Evolutionary conservation across 2,113 vertebrate species (phyloP).

Genomic region (Guaruba guarouba): DNA sequence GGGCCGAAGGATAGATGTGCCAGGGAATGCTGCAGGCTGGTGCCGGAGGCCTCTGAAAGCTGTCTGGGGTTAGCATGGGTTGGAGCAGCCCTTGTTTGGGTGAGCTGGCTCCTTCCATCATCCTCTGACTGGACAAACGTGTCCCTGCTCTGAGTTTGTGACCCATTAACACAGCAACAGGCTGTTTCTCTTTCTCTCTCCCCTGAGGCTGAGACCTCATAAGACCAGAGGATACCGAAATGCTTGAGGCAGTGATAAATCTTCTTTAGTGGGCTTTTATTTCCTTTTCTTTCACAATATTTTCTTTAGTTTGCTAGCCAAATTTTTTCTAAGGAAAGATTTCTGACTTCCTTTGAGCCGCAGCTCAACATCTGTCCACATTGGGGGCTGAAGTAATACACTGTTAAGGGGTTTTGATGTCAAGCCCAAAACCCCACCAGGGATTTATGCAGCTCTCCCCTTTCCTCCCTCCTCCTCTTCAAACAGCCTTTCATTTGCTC

Average conservation of each 20-base stretch:
- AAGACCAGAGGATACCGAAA: slow-evolving; percentile 62
- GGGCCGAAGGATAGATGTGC: neutral
- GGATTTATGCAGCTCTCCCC: slow-evolving; percentile 64
- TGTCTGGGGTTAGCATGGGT: neutral
- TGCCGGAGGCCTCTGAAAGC: neutral
- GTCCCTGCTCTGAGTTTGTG: slow-evolving; percentile 13
- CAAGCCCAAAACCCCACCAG: slow-evolving; percentile 71
- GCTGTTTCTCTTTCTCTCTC: slow-evolving; percentile 39
- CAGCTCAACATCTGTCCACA: slow-evolving; percentile 73
- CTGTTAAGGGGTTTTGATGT: slow-evolving; percentile 71
- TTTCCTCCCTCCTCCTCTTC: slow-evolving; percentile 62
- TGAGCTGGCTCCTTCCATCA: neutral
- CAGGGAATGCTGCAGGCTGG: neutral
- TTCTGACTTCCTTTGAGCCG: slow-evolving; percentile 73
- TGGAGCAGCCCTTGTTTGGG: rapidly evolving
- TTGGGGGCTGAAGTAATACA: slow-evolving; percentile 69
- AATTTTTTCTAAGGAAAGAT: slow-evolving; percentile 71
- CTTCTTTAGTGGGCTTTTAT: slow-evolving; percentile 70
- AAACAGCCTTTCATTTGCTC: slow-evolving; percentile 59
- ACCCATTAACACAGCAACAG: slow-evolving; percentile 27
- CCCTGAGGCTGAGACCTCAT: slow-evolving; percentile 39
- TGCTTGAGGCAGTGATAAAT: slow-evolving; percentile 68
- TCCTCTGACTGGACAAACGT: neutral
- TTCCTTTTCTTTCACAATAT: slow-evolving; percentile 73
- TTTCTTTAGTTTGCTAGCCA: slow-evolving; percentile 72